Evolutionary conservation across 2,113 vertebrate species (phyloP).

Genomic region (Helogale parvula): DNA sequence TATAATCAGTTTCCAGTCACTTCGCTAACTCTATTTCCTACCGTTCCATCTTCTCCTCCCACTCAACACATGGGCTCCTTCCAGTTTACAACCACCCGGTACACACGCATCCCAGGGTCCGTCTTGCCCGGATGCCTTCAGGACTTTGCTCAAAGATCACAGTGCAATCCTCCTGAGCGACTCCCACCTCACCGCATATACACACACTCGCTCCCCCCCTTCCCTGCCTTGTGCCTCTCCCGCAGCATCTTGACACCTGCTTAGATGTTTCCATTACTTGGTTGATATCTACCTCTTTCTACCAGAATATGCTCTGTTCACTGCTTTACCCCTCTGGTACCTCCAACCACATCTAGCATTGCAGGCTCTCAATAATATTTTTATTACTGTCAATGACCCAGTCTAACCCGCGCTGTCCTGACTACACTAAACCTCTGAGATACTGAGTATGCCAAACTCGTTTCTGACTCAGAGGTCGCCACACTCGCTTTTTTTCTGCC

Average conservation of each 20-base stretch:
- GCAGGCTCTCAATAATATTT: neutral
- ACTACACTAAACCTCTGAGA: neutral
- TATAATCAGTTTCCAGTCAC: neutral
- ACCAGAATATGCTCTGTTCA: neutral
- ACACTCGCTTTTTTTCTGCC: neutral
- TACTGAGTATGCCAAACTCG: neutral
- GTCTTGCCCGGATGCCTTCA: neutral
- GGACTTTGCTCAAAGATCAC: neutral
- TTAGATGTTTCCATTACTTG: neutral
- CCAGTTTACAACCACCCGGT: neutral
- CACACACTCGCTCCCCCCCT: too few relatives aligned
- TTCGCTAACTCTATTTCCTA: neutral
- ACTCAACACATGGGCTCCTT: neutral
- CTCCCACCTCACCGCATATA: neutral
- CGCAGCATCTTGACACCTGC: neutral
- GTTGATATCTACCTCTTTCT: neutral
- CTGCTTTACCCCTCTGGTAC: neutral
- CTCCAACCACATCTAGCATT: neutral
- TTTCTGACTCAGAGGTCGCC: neutral
- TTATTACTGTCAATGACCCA: neutral
- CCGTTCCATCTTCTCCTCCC: neutral
- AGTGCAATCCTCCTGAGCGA: neutral
- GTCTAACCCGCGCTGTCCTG: neutral
- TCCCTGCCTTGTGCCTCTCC: neutral
- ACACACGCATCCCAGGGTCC: neutral